phyloP scores from a whole-genome alignment of 2,797 vertebrate species.

The Acanthurus leucopareius region DNA sequence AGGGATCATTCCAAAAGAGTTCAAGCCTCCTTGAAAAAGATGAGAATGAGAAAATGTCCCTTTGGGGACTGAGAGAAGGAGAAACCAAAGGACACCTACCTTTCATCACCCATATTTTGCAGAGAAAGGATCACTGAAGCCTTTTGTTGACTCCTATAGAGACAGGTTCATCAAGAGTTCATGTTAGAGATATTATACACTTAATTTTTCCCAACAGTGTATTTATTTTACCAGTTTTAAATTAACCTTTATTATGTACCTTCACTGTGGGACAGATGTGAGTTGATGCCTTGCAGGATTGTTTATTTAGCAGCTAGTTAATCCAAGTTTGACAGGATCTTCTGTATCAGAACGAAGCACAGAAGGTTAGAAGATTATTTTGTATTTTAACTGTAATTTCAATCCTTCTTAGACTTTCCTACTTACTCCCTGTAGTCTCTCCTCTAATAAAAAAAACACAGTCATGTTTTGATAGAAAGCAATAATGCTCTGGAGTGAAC shows the following conservation, averaged over 20 bases:
- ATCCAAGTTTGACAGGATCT: slow-evolving; percentile 27
- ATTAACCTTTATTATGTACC: neutral
- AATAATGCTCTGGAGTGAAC: slow-evolving; percentile 51
- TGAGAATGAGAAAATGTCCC: neutral
- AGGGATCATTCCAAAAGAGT: slow-evolving; percentile 7
- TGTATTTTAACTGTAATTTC: slow-evolving; percentile 24
- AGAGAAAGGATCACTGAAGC: neutral
- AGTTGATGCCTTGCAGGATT: neutral
- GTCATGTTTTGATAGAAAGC: slow-evolving; percentile 61
- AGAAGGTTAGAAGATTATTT: slow-evolving; percentile 18
- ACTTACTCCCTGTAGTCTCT: slow-evolving; percentile 35
- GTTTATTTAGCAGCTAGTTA: slow-evolving; percentile 9
- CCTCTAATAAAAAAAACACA: slow-evolving; percentile 36
- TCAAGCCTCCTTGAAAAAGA: slow-evolving; percentile 9
- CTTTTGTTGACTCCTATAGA: neutral
- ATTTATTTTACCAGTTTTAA: neutral
- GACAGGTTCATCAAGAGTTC: slow-evolving; percentile 2
- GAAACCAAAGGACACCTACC: slow-evolving; percentile 7
- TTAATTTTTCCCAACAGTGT: neutral
- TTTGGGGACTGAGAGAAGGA: slow-evolving; percentile 5
- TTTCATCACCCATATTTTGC: neutral
- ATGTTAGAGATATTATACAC: neutral
- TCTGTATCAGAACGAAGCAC: slow-evolving; percentile 33
- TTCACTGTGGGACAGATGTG: neutral
- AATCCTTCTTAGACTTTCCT: slow-evolving; percentile 7